Conservation (phyloP, 2,888 invertebrate species). For the Limenitis camilla region DNA sequence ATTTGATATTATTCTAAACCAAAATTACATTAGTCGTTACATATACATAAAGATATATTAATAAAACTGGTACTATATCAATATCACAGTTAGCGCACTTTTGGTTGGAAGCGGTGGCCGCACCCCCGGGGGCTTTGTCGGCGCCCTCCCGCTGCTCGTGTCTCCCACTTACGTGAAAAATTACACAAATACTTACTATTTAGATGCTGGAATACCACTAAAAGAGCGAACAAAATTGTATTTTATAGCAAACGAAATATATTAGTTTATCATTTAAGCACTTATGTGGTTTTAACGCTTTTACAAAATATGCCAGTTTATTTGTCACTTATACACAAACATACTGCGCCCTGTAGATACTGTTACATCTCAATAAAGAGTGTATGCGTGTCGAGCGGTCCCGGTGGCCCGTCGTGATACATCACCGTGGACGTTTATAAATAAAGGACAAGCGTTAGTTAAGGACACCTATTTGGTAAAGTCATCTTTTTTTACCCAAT, state of each 20-base stretch:
- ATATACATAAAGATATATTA: conserved; percentile 30
- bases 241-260: conserved; percentile 13
- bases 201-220: conserved; percentile 10
- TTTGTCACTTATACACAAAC: conserved; percentile 34
- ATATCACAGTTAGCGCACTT: conserved; percentile 36
- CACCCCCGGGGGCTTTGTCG: conserved; percentile 65
- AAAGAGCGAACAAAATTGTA: conserved; percentile 2
- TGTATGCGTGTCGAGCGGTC: conserved; percentile 32
- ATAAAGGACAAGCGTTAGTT: conserved; percentile 42
- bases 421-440: conserved; percentile 42
- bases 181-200: conserved; percentile 36
- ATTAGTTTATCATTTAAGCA: conserved; percentile 14
- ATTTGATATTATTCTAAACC: too few relatives aligned
- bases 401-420: conserved; percentile 48
- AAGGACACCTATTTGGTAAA: conserved; percentile 38
- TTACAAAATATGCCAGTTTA: conserved; percentile 27
- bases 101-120: conserved; percentile 43
- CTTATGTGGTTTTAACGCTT: conserved; percentile 18
- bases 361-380: conserved; percentile 48
- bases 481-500: conserved; percentile 29
- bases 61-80: conserved; percentile 50
- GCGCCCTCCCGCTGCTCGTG: conserved; percentile 52
- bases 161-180: conserved; percentile 59
- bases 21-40: not conserved
- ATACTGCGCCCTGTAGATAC: conserved; percentile 28